Evolutionary conservation across 2,797 vertebrate genomes (phyloP).

Genomic region (Oophaga sylvatica): DNA sequence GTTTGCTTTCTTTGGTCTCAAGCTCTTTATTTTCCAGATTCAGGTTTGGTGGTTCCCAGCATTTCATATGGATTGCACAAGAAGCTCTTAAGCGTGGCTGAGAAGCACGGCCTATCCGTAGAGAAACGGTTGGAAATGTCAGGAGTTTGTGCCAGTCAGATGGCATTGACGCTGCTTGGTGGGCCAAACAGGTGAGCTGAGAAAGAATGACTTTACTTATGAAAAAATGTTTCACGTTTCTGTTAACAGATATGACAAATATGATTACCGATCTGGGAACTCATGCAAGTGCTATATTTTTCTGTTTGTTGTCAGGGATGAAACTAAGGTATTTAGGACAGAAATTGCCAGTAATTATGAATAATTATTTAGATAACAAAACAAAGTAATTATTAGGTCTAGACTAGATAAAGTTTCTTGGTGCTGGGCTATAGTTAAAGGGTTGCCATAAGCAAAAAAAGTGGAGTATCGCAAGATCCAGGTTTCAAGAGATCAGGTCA

Average conservation of each 20-base stretch:
- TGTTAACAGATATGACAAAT: background rate
- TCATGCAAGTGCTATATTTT: background rate
- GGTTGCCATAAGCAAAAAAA: too few relatives aligned
- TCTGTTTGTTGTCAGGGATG: background rate
- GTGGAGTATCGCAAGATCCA: too few relatives aligned
- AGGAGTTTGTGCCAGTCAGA: slow-evolving; percentile 95
- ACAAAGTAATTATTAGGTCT: too few relatives aligned
- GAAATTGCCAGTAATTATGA: too few relatives aligned
- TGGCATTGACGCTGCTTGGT: slow-evolving; percentile 94
- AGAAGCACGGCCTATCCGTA: slow-evolving; percentile 89
- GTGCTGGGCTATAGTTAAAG: too few relatives aligned
- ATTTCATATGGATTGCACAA: slow-evolving; percentile 92
- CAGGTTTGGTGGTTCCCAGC: slow-evolving; percentile 91
- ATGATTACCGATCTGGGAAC: background rate
- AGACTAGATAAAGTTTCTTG: too few relatives aligned
- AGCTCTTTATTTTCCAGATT: slow-evolving; percentile 69
- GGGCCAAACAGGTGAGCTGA: slow-evolving; percentile 91
- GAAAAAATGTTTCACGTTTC: background rate
- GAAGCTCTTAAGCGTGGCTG: slow-evolving; percentile 86
- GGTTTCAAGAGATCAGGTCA: too few relatives aligned
- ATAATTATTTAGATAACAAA: too few relatives aligned
- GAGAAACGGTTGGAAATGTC: slow-evolving; percentile 96
- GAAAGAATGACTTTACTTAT: background rate
- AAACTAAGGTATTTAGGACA: too few relatives aligned
- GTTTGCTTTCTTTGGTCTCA: background rate